Percentiles rank a stretch among this genome's conserved stretches.
Evolutionary conservation across 2,797 vertebrate genomes (phyloP).

Genomic region (Tenualosa ilisha): DNA sequence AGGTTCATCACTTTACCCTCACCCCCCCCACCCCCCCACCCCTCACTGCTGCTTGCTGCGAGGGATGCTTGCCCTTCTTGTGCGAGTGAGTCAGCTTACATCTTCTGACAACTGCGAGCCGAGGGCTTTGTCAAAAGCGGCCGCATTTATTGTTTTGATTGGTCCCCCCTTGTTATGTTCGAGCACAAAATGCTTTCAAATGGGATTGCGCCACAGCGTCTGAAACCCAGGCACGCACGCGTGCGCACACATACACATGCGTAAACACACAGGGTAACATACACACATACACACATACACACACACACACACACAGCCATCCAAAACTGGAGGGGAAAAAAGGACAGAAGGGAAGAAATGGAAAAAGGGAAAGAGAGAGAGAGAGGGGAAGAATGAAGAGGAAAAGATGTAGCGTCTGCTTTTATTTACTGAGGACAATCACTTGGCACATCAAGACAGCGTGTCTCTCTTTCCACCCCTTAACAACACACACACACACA

Average conservation of each 20-base stretch:
- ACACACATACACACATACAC: too few relatives aligned
- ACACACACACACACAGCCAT: slow-evolving; percentile 58
- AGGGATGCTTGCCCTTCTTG: slow-evolving; percentile 75
- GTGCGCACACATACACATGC: background rate
- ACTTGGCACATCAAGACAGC: slow-evolving; percentile 64
- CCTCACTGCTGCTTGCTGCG: slow-evolving; percentile 60
- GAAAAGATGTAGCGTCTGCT: slow-evolving; percentile 59
- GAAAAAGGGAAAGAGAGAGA: slow-evolving; percentile 37
- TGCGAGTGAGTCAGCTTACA: slow-evolving; percentile 77
- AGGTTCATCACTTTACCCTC: slow-evolving; percentile 63
- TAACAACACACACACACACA: background rate
- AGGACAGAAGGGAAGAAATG: slow-evolving; percentile 28
- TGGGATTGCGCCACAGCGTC: slow-evolving; percentile 69
- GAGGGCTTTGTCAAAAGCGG: slow-evolving; percentile 74
- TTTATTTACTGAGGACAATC: slow-evolving; percentile 72
- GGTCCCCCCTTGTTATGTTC: slow-evolving; percentile 66
- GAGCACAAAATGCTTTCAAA: slow-evolving; percentile 72
- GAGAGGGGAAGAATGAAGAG: background rate
- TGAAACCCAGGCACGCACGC: slow-evolving; percentile 65
- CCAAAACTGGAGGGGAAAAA: slow-evolving; percentile 48
- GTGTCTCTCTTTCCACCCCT: background rate
- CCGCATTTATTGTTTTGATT: slow-evolving; percentile 74
- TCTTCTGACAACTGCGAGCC: slow-evolving; percentile 76
- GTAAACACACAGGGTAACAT: too few relatives aligned
- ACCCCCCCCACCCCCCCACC: slow-evolving; percentile 42